Evolutionary conservation across 2,113 vertebrate genomes (phyloP).

Genomic region (Dendrocopos noguchii): DNA sequence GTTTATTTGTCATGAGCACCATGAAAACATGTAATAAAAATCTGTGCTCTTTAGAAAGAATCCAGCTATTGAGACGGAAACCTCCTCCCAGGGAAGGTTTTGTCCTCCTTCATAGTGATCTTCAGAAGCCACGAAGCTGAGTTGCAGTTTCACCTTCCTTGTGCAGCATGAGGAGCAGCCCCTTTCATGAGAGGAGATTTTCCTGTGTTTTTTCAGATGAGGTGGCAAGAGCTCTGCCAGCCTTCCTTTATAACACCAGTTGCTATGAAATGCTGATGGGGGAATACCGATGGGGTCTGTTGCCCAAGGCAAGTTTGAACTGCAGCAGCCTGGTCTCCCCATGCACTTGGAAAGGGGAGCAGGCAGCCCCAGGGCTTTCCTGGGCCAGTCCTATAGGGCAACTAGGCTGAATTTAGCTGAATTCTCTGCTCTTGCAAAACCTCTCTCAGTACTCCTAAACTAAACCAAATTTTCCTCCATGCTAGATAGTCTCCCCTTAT

Average conservation of each 20-base stretch:
- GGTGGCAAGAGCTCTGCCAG: not conserved
- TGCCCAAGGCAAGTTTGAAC: not conserved
- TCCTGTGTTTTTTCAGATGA: not conserved
- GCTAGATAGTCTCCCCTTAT: not conserved
- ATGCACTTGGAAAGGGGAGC: rapidly evolving
- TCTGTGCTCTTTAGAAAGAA: not conserved
- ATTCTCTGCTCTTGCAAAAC: not conserved
- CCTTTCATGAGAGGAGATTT: not conserved
- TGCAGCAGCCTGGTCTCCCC: rapidly evolving
- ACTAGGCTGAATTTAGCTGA: not conserved
- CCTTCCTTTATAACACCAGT: not conserved
- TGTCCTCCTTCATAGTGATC: rapidly evolving
- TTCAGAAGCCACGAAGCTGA: not conserved
- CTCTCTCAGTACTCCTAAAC: not conserved
- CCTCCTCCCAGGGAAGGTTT: not conserved
- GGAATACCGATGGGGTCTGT: not conserved
- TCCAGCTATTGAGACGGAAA: not conserved
- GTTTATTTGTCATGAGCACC: not conserved
- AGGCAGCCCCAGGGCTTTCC: not conserved
- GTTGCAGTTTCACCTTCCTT: not conserved
- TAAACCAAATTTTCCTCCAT: not conserved
- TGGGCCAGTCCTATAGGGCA: rapidly evolving
- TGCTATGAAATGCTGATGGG: rapidly evolving
- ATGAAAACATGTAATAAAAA: rapidly evolving
- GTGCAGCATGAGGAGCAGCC: rapidly evolving